Base-by-base conservation (phyloP, 2,113 vertebrate genomes). In the Phocoena sinus region DNA sequence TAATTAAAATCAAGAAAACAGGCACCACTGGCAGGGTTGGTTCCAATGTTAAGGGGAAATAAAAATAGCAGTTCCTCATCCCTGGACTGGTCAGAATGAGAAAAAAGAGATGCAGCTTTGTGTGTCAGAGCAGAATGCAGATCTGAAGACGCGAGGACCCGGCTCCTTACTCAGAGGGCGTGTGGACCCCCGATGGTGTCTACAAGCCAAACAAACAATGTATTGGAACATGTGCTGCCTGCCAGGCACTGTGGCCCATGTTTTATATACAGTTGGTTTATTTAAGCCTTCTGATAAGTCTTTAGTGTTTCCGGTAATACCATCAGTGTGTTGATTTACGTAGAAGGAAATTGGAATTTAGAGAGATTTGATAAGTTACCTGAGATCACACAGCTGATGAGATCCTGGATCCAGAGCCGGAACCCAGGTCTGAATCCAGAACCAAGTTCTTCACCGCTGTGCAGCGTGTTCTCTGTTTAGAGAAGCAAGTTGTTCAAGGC, bases 1-100 rank as follows among this genome's bases (percentile, higher is more conserved):
- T 98, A 98, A 98, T 98, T 97, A 98, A 98, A 98, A 84, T 89
- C 91, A 95, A 89, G 80, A 92, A 96, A 93, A 91, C 89, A 97
- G 84, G 89, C 77, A 77, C 73, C 92, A 63, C 21, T 63, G 89
- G 77, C 77, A 92, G 86, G 65, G 38, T 87, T 96, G 93, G 74
- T 71, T 97, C 67, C 89, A 76, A 18, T 21, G 92, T 81, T 81
- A 77, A 85, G 21, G 62, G 74, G 65, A 94, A 97, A 97, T 92
- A 93, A 95, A 97, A 96, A 97, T 38, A 95, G 76, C 81, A 76
- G 21, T 70, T 31, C 62, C 21, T 83, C 44, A 93, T 95, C 53
- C 13, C 44, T 67, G 53, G 44, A 95, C 79, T 87, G 92, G 96
- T 92, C 97, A 95, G 47, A 67, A 92, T 50, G 47, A 14, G 73